Conservation (phyloP, 2,888 invertebrate species). For the Papilio demoleus region DNA sequence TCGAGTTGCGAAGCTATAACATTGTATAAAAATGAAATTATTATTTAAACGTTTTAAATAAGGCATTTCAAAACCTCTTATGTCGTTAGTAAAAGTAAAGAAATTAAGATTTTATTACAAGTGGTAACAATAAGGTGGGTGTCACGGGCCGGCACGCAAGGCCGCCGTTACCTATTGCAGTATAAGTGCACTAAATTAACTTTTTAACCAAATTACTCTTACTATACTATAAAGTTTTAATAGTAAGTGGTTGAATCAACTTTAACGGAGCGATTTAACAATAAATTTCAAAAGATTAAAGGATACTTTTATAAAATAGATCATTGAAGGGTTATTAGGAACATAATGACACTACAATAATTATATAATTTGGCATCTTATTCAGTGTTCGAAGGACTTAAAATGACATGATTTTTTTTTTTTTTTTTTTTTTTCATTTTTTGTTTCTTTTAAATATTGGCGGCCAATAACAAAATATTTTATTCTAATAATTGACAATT, state of each 20-base stretch:
- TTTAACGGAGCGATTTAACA: too few relatives aligned
- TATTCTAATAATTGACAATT: neutral
- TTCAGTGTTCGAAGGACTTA: too few relatives aligned
- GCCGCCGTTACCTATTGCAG: slow-evolving; percentile 11
- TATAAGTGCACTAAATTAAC: slow-evolving; percentile 11
- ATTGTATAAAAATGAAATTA: too few relatives aligned
- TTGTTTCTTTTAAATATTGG: neutral
- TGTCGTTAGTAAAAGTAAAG: slow-evolving; percentile 15
- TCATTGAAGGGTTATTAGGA: too few relatives aligned
- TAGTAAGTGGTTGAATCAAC: neutral
- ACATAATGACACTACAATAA: too few relatives aligned
- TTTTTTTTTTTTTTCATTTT: too few relatives aligned
- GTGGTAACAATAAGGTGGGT: neutral
- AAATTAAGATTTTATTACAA: slow-evolving; percentile 19
- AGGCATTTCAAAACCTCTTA: slow-evolving; percentile 5
- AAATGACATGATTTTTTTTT: too few relatives aligned
- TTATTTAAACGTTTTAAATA: too few relatives aligned
- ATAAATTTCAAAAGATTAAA: too few relatives aligned
- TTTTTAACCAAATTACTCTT: slow-evolving; percentile 4
- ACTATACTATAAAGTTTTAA: neutral
- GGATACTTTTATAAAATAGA: too few relatives aligned
- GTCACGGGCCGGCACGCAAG: slow-evolving; percentile 14
- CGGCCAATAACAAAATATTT: neutral
- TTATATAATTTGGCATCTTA: too few relatives aligned
- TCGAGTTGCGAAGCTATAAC: too few relatives aligned